These are phyloP conservation scores for Aphaenogaster ashmeadi DNA, from an alignment of 1,140 invertebrate species.

Conservation along the genomic window DNA sequence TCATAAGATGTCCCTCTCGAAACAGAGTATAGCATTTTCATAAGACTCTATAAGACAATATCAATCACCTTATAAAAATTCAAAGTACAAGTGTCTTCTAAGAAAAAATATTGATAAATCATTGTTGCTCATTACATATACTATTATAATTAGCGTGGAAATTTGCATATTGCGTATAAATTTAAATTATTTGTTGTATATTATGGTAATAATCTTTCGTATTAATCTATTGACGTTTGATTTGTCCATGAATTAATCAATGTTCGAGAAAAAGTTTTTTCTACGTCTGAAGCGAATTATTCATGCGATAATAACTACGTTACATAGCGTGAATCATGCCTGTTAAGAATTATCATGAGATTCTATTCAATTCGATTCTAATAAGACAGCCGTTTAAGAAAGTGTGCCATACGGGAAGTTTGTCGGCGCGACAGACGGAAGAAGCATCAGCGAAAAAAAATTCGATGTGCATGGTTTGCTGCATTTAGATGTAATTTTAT, in stretches of 20 bases:
- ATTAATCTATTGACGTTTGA: neutral
- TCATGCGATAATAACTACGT: neutral
- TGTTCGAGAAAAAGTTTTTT: neutral
- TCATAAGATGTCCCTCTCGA: no score
- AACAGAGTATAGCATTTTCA: no score
- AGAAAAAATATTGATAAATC: neutral
- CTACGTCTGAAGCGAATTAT: neutral
- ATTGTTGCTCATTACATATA: neutral
- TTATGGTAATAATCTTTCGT: neutral
- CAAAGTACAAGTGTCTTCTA: neutral
- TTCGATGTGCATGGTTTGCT: neutral
- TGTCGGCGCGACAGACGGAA: constrained; percentile 7
- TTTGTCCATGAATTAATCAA: neutral
- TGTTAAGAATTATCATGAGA: neutral
- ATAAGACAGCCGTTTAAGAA: constrained; percentile 61
- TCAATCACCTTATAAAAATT: neutral
- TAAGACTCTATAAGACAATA: neutral
- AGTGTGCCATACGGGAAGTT: constrained; percentile 65
- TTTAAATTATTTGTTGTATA: neutral
- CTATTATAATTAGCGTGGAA: neutral
- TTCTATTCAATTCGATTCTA: constrained; percentile 66
- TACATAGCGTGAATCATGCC: neutral
- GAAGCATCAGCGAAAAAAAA: neutral
- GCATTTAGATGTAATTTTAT: neutral
- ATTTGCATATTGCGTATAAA: neutral